A percentile compares a stretch with the other conserved stretches of the same genome.
Conservation (phyloP, 2,113 vertebrate species). For the Bos indicus region DNA sequence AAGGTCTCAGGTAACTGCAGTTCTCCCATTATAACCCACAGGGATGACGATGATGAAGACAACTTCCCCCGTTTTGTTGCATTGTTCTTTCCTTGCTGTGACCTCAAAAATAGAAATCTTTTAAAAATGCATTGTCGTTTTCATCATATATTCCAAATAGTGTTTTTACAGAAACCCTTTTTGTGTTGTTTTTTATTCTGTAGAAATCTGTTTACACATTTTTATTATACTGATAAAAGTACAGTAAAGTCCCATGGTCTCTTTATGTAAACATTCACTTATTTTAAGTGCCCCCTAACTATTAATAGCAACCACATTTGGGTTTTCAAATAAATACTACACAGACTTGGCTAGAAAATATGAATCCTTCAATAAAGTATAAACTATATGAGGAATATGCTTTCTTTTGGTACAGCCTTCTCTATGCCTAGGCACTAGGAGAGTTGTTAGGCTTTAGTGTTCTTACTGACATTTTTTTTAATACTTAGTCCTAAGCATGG, state of each 20-base stretch:
- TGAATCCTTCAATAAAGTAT: neutral
- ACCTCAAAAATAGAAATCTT: constrained; percentile 21
- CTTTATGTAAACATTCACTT: neutral
- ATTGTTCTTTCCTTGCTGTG: neutral
- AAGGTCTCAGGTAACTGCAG: neutral
- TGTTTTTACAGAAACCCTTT: neutral
- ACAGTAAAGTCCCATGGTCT: neutral
- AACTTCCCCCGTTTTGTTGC: neutral
- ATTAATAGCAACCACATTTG: neutral
- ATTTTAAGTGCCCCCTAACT: neutral
- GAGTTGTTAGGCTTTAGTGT: neutral
- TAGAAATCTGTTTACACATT: neutral
- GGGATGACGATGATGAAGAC: neutral
- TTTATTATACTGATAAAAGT: constrained; percentile 2
- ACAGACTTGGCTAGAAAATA: neutral
- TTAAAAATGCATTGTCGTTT: neutral
- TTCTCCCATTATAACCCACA: neutral
- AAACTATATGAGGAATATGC: neutral
- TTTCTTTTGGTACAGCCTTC: neutral
- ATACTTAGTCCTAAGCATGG: neutral
- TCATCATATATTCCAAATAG: constrained; percentile 1
- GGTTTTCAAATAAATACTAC: neutral
- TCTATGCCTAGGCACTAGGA: neutral
- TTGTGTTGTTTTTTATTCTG: neutral
- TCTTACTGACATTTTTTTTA: neutral